These are phyloP conservation scores for Porites cylindrica DNA, from an alignment of 92 coral and sea anemone species.

Conservation along the genomic window DNA sequence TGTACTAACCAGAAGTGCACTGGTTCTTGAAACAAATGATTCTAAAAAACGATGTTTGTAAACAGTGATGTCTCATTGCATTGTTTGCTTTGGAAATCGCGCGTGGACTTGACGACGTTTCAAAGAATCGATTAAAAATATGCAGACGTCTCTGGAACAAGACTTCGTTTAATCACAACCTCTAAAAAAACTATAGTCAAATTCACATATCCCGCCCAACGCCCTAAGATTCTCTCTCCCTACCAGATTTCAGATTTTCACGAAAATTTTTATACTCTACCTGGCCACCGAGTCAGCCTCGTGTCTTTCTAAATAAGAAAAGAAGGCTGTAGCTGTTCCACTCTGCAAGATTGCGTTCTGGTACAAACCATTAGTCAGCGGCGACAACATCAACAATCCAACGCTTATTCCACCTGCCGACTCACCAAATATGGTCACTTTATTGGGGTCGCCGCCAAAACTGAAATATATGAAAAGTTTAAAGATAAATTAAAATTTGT, in stretches of 20 bases:
- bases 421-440: constrained; percentile 35
- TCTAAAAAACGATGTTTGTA: too few species aligned
- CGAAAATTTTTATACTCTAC: not conserved
- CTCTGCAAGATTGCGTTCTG: constrained; percentile 59
- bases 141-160: too few species aligned
- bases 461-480: not conserved
- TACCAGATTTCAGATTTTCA: too few species aligned
- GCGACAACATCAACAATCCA: constrained; percentile 63
- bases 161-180: too few species aligned
- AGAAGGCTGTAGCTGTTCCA: constrained; percentile 55
- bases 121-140: too few species aligned
- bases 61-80: too few species aligned
- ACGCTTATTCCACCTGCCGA: constrained; percentile 51
- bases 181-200: too few species aligned
- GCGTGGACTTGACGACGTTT: too few species aligned
- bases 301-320: constrained; percentile 1
- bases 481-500: too few species aligned
- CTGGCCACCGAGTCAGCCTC: constrained; percentile 33
- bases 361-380: constrained; percentile 65
- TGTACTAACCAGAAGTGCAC: too few species aligned
- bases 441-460: constrained; percentile 27
- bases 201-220: not conserved
- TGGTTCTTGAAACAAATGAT: too few species aligned
- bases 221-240: not conserved
- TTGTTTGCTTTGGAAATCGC: too few species aligned